Evolutionary conservation across 2,888 invertebrate species (phyloP).

Genomic region (Archips crataeganus): DNA sequence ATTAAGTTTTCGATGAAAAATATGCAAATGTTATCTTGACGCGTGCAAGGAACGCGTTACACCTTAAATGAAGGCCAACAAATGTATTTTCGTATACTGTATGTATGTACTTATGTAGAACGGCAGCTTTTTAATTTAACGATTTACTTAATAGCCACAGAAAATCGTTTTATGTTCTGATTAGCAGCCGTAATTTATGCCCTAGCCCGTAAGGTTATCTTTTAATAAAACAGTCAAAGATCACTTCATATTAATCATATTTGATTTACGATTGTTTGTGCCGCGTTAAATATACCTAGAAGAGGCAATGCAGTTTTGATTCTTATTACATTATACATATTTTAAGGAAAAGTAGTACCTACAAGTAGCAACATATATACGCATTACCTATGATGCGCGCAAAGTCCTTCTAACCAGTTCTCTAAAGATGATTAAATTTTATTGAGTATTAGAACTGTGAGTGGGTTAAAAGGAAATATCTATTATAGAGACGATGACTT

Average conservation of each 20-base stretch:
- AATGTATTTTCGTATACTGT: neutral
- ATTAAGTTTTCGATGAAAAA: neutral
- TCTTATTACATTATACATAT: neutral
- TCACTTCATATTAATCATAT: constrained; percentile 18
- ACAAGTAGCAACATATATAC: no score
- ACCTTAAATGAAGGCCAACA: constrained; percentile 9
- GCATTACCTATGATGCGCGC: neutral
- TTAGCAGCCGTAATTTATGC: constrained; percentile 21
- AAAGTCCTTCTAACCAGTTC: constrained; percentile 11
- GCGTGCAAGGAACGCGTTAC: constrained; percentile 8
- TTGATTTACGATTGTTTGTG: constrained; percentile 20
- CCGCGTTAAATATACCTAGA: neutral
- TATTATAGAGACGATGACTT: constrained; percentile 15
- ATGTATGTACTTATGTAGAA: neutral
- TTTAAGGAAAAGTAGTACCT: no score
- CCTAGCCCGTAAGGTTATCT: constrained; percentile 17
- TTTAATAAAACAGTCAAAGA: neutral
- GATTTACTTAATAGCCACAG: constrained; percentile 9
- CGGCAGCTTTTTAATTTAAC: constrained; percentile 10
- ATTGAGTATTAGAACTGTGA: constrained; percentile 23
- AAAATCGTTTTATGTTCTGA: constrained; percentile 20
- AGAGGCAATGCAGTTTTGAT: neutral
- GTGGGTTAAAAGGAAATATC: constrained; percentile 26
- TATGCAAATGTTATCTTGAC: constrained; percentile 3
- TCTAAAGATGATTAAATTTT: constrained; percentile 18